Base-by-base conservation (phyloP, 2,113 vertebrate genomes). In the Ochotona princeps region DNA sequence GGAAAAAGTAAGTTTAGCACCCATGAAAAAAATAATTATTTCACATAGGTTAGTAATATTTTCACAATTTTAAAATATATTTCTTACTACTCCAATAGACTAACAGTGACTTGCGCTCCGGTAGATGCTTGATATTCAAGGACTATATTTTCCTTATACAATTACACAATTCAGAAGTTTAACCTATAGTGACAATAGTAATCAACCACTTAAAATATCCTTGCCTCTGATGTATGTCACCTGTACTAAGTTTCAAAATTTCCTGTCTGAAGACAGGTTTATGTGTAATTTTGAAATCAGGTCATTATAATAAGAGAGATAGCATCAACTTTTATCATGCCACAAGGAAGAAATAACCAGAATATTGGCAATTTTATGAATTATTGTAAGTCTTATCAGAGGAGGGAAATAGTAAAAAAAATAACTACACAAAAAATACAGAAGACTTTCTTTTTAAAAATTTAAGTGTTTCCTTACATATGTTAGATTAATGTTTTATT, bases 341-440 rank as follows among this genome's bases (percentile, higher is more conserved):
- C 72, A 93, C 96, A 89, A 95, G 69, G 83, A 51, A 11, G 75
- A 83, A 44, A 73, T 57, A 92, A 96, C 83, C 35, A 96, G 80
- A 85, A 51, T 93, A 63, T 67, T 92, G 92, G 92, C 73, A 86
- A 83, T 91, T 93, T 85, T 90, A 95, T 96, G 51, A 95, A 96
- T 91, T 47, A 91, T 11, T 1, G 7, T 96, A 90, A 94, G n/a
- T 82, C 73, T 94, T 51, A n/a, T 79, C 87, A 35, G 61, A 93
- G 25, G 23, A 23, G 6, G 7, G 0, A 44, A 44, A 44, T 44
- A 44, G 38, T 44, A n/a, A 74, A 85, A 93, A 7, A 49, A 75
- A 13, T 32, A 92, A 86, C n/a, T 96, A 30, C 70, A 57, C 69
- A 78, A 74, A 86, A 26, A 79, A 90, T 38, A 87, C 10, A 84